Conservation (phyloP, 1,140 invertebrate species). For the Chelonus insularis region DNA sequence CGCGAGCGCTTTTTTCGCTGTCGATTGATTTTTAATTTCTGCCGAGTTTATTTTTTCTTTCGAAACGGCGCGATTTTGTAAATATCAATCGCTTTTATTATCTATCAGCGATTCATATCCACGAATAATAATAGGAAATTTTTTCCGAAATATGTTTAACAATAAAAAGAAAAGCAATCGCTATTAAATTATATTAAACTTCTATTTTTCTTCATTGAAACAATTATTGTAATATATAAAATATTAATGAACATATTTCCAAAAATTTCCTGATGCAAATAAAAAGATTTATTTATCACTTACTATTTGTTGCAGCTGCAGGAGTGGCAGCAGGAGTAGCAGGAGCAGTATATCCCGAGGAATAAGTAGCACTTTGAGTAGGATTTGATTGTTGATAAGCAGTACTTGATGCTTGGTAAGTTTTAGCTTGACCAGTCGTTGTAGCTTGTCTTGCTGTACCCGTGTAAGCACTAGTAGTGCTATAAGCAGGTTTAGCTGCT, state of each 20-base stretch:
- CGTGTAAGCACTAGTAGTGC: constrained; percentile 67
- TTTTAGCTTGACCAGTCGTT: constrained; percentile 62
- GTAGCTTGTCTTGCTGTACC: constrained; percentile 65
- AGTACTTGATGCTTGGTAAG: constrained; percentile 56
- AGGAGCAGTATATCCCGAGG: constrained; percentile 60
- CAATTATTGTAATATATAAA: too few species aligned
- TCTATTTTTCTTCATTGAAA: too few species aligned
- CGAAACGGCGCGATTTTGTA: neutral
- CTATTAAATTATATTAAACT: too few species aligned
- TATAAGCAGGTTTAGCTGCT: constrained; percentile 65
- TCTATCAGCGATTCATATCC: too few species aligned
- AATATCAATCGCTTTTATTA: too few species aligned
- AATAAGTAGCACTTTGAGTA: constrained; percentile 55
- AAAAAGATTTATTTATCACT: too few species aligned
- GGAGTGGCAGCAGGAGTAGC: constrained; percentile 66
- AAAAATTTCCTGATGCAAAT: too few species aligned
- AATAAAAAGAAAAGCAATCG: too few species aligned
- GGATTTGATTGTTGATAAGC: constrained; percentile 58
- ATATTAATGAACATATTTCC: too few species aligned
- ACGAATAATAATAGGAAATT: too few species aligned
- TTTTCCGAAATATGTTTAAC: too few species aligned
- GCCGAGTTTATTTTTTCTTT: constrained; percentile 4
- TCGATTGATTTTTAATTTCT: neutral
- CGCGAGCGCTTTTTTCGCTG: neutral
- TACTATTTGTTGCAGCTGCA: constrained; percentile 57